phyloP scores from a whole-genome alignment of 1,140 invertebrate genomes.

The Drosophila melanogaster region DNA sequence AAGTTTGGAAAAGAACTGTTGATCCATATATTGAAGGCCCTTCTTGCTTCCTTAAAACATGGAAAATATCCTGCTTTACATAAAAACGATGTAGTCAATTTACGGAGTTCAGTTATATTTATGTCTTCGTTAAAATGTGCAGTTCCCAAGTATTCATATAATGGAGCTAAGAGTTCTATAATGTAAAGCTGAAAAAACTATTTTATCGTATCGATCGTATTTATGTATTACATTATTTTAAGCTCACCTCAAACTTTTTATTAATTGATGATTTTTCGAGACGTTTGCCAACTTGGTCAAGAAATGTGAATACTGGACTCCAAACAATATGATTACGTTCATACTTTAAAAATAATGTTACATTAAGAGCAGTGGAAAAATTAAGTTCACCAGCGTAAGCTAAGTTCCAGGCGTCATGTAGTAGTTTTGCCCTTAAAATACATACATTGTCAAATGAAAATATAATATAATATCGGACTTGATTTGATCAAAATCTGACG shows the following conservation, averaged over 20 bases:
- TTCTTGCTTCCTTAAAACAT: conserved; percentile 89
- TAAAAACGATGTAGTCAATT: conserved; percentile 88
- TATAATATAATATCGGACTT: too few species aligned
- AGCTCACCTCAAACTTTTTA: conserved; percentile 88
- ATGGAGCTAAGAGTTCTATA: conserved; percentile 87
- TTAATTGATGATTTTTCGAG: conserved; percentile 88
- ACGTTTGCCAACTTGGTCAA: conserved; percentile 90
- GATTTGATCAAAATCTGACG: too few species aligned
- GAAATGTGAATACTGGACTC: conserved; percentile 91
- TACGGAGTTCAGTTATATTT: conserved; percentile 87
- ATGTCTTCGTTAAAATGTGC: conserved; percentile 86
- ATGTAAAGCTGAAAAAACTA: conserved; percentile 88
- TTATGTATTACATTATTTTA: background rate
- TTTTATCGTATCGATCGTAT: background rate
- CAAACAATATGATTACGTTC: conserved; percentile 90
- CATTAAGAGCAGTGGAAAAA: conserved; percentile 89
- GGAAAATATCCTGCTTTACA: conserved; percentile 90
- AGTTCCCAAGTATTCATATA: conserved; percentile 88
- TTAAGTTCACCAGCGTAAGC: conserved; percentile 91
- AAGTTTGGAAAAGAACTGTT: conserved; percentile 88
- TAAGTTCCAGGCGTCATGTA: conserved; percentile 92
- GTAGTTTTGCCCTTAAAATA: conserved; percentile 87
- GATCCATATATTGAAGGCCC: conserved; percentile 89
- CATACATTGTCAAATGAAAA: background rate
- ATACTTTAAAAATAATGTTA: conserved; percentile 89